Base-by-base conservation (phyloP, 1,140 invertebrate genomes). In the Trichonephila clavata region DNA sequence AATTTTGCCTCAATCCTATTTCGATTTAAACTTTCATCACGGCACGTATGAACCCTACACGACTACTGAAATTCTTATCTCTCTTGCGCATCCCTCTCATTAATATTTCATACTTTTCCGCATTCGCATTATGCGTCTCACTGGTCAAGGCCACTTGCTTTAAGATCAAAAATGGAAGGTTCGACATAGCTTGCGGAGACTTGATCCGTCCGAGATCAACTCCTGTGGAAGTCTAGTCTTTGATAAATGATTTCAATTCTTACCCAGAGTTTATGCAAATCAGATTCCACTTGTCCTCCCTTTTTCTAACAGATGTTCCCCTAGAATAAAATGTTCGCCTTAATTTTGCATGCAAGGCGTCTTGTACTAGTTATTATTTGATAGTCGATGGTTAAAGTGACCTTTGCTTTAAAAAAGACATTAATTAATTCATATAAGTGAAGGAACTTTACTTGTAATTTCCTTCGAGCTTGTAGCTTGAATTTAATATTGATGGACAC, bases 11-110 rank as follows among this genome's bases (percentile, higher is more conserved):
- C 81, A 59, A 21, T 83, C 81, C 43, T 83, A 59, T 83, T 83
- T 83, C 81, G 43, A 83, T 83, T 83, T 83, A 59, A 83, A 83
- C 81, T 83, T 83, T 83, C 81, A 83, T 83, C 81, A 83, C 81
- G 81, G 57, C 39, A 83, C 43, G 50, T 59, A 83, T 83, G 81
- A 59, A 83, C 81, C 81, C 81, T 24, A 83, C 43, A 83, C 43
- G 50, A 83, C 81, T 83, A 83, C 81, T 21, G 81, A 83, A 83
- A 77, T 83, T n/a, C 39, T 83, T 83, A 83, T 83, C 81, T 50
- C 50, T 83, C 43, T 27, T 77, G 68, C 68, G 6, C 81, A 83
- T 57, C 81, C 50, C 50, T 83, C 81, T 83, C 81, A 83, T 83
- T 83, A 83, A 83, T 83, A 83, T 83, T 83, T 83, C 81, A 83